Base-by-base conservation (phyloP, 2,888 invertebrate species). In the Oscheius myriophilus region DNA sequence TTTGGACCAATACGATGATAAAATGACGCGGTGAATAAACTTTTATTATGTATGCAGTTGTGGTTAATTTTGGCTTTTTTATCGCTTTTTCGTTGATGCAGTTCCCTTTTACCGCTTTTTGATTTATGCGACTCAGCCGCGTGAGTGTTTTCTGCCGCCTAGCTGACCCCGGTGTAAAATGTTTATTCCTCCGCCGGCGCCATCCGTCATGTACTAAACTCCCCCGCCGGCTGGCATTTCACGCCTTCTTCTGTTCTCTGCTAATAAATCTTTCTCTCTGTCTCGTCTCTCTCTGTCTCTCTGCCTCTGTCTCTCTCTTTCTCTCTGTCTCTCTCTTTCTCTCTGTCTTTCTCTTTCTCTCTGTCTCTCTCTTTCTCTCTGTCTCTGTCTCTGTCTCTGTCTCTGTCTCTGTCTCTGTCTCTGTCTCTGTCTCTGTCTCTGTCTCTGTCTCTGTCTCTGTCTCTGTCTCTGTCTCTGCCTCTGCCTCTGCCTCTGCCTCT, bases 1-100 rank as follows among this genome's bases (percentile, higher is more conserved):
- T 39, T 39, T 65, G 4, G 43, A 23, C 14, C 46, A 53, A 21
- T 65, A 55, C 42, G 65, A 65, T 55, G 65, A 54, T 14, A 65
- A 49, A 53, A 41, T 65, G 33, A 33, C 33, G 33, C 33, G 33
- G 33, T 33, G 33, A 33, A 33, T 33, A 33, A 33, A 33, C 9
- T 33, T 33, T 33, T 33, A 33, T 33, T 33, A 33, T 33, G n/a
- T n/a, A n/a, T n/a, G 46, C 18, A 49, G 18, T 49, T 23, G n/a
- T 11, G 21, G 9, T 21, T 18, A 49, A 21, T 18, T 49, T 11
- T 49, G 18, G 18, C n/a, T 18, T 18, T 18, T 49, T 49, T 16
- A 11, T 18, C 49, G 16, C 49, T 33, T 33, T 33, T 33, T 33
- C 33, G 33, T 33, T 33, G 9, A n/a, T n/a, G n/a, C n/a, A n/a